Conservation (phyloP, 2,888 invertebrate genomes). For the Xylocampa areola region DNA sequence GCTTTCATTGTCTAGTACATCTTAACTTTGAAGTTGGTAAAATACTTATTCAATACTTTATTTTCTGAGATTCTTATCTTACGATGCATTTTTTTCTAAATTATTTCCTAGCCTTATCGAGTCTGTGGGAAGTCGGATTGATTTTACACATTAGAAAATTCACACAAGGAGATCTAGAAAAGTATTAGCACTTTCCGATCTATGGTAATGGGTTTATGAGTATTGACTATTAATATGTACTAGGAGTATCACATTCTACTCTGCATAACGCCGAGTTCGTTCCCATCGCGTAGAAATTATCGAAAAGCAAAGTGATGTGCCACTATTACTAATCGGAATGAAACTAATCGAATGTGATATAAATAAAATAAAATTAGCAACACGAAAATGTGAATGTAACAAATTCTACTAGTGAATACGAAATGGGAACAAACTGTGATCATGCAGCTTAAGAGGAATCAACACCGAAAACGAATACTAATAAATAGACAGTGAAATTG, state of each 20-base stretch:
- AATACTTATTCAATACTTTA: conserved; percentile 89
- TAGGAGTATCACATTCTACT: conserved; percentile 88
- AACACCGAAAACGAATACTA: conserved; percentile 89
- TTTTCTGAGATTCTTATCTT: conserved; percentile 86
- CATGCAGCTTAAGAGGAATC: conserved; percentile 84
- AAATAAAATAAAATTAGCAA: conserved; percentile 24
- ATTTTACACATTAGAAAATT: conserved; percentile 60
- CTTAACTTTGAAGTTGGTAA: conserved; percentile 86
- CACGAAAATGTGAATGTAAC: conserved; percentile 19
- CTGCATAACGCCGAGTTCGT: conserved; percentile 75
- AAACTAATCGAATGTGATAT: conserved; percentile 40
- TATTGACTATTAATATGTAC: conserved; percentile 79
- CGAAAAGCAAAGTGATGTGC: conserved; percentile 48
- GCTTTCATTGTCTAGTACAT: conserved; percentile 85
- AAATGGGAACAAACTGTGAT: conserved; percentile 79
- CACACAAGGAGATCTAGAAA: conserved; percentile 58
- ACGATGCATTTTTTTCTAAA: conserved; percentile 85
- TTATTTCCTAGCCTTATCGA: conserved; percentile 83
- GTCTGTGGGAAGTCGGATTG: conserved; percentile 81
- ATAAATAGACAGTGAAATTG: conserved; percentile 90
- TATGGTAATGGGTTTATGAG: conserved; percentile 55
- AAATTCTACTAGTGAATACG: conserved; percentile 56
- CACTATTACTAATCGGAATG: conserved; percentile 35
- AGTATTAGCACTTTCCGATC: conserved; percentile 50
- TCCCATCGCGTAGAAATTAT: conserved; percentile 73